phyloP scores from a whole-genome alignment of 23 tunicate genomes.

The Oikopleura vanhoeffeni region DNA sequence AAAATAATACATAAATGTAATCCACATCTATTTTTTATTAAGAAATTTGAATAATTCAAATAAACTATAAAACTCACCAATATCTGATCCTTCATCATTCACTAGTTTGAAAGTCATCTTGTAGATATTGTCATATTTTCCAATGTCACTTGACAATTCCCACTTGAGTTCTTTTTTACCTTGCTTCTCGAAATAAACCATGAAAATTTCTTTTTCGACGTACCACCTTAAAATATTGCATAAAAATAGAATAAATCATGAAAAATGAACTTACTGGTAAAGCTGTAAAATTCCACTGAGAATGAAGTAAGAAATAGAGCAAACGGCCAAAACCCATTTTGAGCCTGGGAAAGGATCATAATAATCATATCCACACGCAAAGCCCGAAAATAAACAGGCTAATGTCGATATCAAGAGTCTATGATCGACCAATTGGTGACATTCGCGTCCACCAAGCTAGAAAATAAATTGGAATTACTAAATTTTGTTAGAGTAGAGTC shows the following conservation, averaged over 20 bases:
- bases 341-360: slow-evolving; percentile 1
- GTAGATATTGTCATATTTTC: slow-evolving; percentile 10
- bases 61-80: not conserved
- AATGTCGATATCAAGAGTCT: not conserved
- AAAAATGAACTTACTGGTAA: not conserved
- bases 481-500: too few relatives aligned
- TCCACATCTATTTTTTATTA: too few relatives aligned
- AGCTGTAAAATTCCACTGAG: not conserved
- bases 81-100: not conserved
- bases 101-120: not conserved
- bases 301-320: not conserved
- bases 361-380: slow-evolving; percentile 4
- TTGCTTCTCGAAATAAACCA: not conserved
- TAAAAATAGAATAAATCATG: not conserved
- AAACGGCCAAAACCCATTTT: not conserved
- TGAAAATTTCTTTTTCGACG: slow-evolving; percentile 12
- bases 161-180: not conserved
- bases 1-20: too few relatives aligned
- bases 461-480: not conserved
- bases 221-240: not conserved
- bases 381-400: not conserved
- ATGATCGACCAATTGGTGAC: not conserved
- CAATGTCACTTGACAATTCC: not conserved
- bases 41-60: too few relatives aligned
- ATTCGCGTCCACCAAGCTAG: not conserved